Base-by-base conservation (phyloP, 2,113 vertebrate species). In the Aspidoscelis tigris region DNA sequence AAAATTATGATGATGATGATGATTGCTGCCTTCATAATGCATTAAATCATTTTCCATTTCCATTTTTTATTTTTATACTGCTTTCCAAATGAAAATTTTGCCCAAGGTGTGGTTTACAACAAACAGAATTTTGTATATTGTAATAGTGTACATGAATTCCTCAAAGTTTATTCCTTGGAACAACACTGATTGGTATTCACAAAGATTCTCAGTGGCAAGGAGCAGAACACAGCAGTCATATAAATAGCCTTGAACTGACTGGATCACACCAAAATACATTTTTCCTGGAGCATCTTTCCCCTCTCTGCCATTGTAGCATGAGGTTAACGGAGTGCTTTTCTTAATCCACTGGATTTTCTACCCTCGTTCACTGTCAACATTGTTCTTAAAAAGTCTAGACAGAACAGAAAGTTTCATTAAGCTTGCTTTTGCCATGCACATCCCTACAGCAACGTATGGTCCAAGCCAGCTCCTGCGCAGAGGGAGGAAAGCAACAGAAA, bases 341-440 rank as follows among this genome's bases (percentile, higher is more conserved):
- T n/a, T 81, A 18, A 4, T 55, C 47, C 64, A 7, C 78, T 55
- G 66, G 47, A 74, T 78, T 24, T 77, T 12, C 68, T 44, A 41
- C 7, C 8, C 5, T 20, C 1, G 0, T 79, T 87, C 79, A 79
- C 3, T 81, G 26, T 82, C 68, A 84, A n/a, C 72, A 87, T 61
- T 53, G 65, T n/a, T 83, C 58, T 69, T 80, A 0, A 6, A 78
- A 76, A 44, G 85, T 83, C 75, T 78, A 82, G 80, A 82, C 75
- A 44, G 76, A 83, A 61, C n/a, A 74, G 83, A 88, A 91, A 87
- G 33, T 0, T 0, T 0, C 0, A 87, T 65, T 8, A 4, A 61
- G 69, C 65, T 78, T 72, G 26, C 74, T 78, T 76, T 66, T 86
- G 58, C 64, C 77, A 41, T 2, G 5, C 68, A 78, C 33, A 26